Conservation (phyloP, 1,140 invertebrate species). For the Panagrolaimus sp. region DNA sequence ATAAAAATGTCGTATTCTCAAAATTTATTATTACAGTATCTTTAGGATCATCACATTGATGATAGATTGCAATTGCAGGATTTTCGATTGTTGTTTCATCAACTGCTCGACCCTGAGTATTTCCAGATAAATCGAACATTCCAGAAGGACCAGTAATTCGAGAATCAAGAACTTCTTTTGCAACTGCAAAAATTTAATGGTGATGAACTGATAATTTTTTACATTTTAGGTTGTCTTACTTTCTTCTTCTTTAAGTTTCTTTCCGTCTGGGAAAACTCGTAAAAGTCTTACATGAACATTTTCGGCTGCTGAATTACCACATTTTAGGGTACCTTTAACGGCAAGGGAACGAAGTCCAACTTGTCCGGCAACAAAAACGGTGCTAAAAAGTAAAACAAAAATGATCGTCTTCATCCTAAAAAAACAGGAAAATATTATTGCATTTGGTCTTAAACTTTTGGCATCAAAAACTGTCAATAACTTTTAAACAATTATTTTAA, state of each 20-base stretch:
- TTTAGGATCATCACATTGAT: constrained; percentile 3
- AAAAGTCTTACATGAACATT: constrained; percentile 1
- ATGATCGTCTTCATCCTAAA: too few species aligned
- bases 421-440: too few species aligned
- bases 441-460: too few species aligned
- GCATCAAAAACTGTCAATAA: too few species aligned
- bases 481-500: too few species aligned
- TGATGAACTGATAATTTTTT: neutral
- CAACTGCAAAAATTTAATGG: constrained; percentile 14
- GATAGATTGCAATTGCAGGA: constrained; percentile 9
- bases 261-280: neutral
- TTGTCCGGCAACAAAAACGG: neutral
- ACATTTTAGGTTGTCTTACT: neutral
- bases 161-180: constrained; percentile 23
- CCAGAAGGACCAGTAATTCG: constrained; percentile 25
- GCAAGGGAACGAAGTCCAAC: neutral
- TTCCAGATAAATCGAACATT: constrained; percentile 28
- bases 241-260: constrained; percentile 5
- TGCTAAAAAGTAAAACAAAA: too few species aligned
- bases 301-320: neutral
- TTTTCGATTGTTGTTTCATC: constrained; percentile 16
- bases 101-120: constrained; percentile 21
- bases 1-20: neutral
- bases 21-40: neutral
- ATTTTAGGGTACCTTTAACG: neutral